Percentiles rank a stretch among this genome's conserved stretches.
Evolutionary conservation across 1,140 invertebrate genomes (phyloP).

Genomic region (Helicoverpa zea): DNA sequence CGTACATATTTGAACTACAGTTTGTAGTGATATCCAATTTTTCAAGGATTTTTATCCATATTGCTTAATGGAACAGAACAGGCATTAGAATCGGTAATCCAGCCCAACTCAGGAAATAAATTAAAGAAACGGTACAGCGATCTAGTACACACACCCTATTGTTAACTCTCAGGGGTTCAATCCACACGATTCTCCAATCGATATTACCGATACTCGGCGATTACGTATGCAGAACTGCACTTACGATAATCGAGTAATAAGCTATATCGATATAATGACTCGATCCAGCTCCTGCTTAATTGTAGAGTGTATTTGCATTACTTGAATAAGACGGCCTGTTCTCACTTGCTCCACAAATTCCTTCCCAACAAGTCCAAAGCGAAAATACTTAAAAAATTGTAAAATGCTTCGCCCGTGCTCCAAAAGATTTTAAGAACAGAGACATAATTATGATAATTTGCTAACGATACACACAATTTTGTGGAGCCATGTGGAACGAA

Average conservation of each 20-base stretch:
- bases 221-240: conserved; percentile 49
- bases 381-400: no score
- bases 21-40: no score
- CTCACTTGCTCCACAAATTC: no score
- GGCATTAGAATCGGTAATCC: neutral
- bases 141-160: conserved; percentile 19
- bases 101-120: conserved; percentile 5
- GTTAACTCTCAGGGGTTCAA: conserved; percentile 8
- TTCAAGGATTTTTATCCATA: no score
- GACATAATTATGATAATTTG: no score
- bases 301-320: conserved; percentile 42
- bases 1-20: no score
- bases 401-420: no score
- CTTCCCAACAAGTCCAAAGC: no score
- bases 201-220: conserved; percentile 29
- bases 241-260: conserved; percentile 54
- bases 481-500: no score
- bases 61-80: neutral
- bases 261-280: conserved; percentile 51
- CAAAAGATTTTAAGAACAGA: no score
- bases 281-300: conserved; percentile 42
- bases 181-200: conserved; percentile 27
- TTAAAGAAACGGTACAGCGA: conserved; percentile 19
- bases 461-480: no score
- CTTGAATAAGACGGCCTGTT: neutral